Base-by-base conservation (phyloP, 2,888 invertebrate species). In the Cryptus armator region DNA sequence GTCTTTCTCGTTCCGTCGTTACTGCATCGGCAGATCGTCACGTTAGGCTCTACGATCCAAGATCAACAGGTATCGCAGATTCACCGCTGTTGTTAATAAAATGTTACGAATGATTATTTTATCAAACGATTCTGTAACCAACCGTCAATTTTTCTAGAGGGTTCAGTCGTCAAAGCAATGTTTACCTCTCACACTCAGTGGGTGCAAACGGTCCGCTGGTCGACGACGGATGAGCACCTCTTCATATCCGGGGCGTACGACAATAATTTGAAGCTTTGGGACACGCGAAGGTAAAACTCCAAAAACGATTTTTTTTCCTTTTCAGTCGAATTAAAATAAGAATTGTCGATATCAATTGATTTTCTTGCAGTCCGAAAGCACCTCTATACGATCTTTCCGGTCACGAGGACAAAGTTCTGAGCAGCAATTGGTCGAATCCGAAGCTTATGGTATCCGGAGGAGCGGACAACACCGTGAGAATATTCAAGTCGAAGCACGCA, bases 191-290 rank as follows among this genome's bases (percentile, higher is more conserved):
- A 99, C 94, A 96, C 95, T 3, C 97, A 97, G 48, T 99, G 99
- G 99, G 97, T 99, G 16, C 97, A 98, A 88, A 95, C 97, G 0
- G 98, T 99, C 0, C 95, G 96, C 87, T 99, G 99, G 99, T 98
- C 98, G 0, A 96, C 95, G 29, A 96, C 96, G 0, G 95, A 97
- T 85, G 97, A 98, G 90, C 95, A 98, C 89, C 95, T 98, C 14
- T 99, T 99, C 93, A 95, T 99, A 29, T 99, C 99, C 0, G 99
- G 98, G 1, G 97, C 98, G 0, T 98, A 99, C 91, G 99, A 99
- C 92, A 96, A 97, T 87, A 95, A 97, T 85, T 96, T 99, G 83
- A 99, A 99, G 94, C 95, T 99, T 70, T 99, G 99, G 99, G 99
- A 99, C 94, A 96, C 97, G 4, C 95, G 99, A 92, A 98, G 97